Conservation (phyloP, 2,113 vertebrate genomes). For the Gambusia affinis region DNA sequence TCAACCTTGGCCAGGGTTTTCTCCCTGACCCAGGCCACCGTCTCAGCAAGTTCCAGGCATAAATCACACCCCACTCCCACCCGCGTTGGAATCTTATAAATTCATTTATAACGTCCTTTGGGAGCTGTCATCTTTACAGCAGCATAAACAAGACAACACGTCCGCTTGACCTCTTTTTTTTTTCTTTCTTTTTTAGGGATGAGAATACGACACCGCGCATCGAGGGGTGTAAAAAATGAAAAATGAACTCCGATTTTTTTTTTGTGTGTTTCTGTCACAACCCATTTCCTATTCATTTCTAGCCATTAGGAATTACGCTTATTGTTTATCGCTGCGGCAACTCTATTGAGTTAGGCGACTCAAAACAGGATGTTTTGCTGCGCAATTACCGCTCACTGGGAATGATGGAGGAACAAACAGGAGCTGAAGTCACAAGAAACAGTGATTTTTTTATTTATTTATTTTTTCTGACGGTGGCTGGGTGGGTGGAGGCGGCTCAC, state of each 20-base stretch:
- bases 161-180: constrained; percentile 59
- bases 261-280: constrained; percentile 59
- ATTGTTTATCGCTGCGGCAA: constrained; percentile 65
- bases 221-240: constrained; percentile 18
- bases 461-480: constrained; percentile 21
- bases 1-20: constrained; percentile 68
- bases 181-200: constrained; percentile 7
- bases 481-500: constrained; percentile 51
- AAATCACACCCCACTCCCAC: constrained; percentile 53
- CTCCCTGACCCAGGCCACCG: constrained; percentile 62
- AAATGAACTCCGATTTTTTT: constrained; percentile 36
- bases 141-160: constrained; percentile 53
- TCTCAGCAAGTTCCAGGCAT: constrained; percentile 58
- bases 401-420: constrained; percentile 74
- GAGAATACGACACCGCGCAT: constrained; percentile 31
- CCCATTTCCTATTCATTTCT: constrained; percentile 61
- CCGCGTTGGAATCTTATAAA: constrained; percentile 61
- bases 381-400: constrained; percentile 74
- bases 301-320: constrained; percentile 68
- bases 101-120: constrained; percentile 62
- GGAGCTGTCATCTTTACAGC: constrained; percentile 64
- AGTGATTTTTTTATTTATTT: constrained; percentile 17
- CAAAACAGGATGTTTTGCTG: constrained; percentile 78
- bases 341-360: constrained; percentile 78
- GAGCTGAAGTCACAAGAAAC: constrained; percentile 64